Base-by-base conservation (phyloP, 2,797 vertebrate genomes). In the Synaphobranchus kaupii region DNA sequence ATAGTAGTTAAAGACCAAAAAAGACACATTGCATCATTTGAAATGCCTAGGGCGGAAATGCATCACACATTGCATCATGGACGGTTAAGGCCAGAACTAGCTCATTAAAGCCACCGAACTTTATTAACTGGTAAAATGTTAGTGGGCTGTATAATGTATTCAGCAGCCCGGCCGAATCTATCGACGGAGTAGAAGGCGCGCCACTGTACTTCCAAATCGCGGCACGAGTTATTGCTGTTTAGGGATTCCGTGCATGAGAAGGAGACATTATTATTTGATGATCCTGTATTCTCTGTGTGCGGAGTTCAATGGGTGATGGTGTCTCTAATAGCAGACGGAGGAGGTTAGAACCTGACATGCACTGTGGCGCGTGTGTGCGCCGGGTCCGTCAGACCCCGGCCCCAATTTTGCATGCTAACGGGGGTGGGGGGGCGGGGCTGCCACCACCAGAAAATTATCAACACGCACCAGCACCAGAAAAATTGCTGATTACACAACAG, bases 331-430 rank as follows among this genome's bases (percentile, higher is more conserved):
- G 90, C 90, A 90, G 89, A 90, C 87, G 87, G 87, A 85, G 85
- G 86, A 92, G 91, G 89, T 91, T 86, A 87, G 86, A 63, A 88
- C 89, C 91, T 88, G 92, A 92, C 90, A 92, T 89, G 91, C 90
- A 81, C 78, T 88, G 87, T 76, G 87, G 88, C 88, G 89, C 88
- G 90, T 86, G 81, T 89, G 87, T 84, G 83, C 85, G 87, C 83
- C 88, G 88, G 89, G 89, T 88, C 90, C 87, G 89, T 89, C 89
- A 88, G 89, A 87, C 54, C 86, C 83, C 54, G 58, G 54, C 80
- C 80, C 86, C 84, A 86, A 90, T 87, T 91, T 89, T 90, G 90
- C 91, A 91, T 92, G 90, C 91, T 90, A 93, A 91, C 87, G 22
- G 85, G 25, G 39, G 85, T 66, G 48, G 34, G 68, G 44, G 83